Conservation (phyloP, 2,113 vertebrate genomes). For the Strix aluco region DNA sequence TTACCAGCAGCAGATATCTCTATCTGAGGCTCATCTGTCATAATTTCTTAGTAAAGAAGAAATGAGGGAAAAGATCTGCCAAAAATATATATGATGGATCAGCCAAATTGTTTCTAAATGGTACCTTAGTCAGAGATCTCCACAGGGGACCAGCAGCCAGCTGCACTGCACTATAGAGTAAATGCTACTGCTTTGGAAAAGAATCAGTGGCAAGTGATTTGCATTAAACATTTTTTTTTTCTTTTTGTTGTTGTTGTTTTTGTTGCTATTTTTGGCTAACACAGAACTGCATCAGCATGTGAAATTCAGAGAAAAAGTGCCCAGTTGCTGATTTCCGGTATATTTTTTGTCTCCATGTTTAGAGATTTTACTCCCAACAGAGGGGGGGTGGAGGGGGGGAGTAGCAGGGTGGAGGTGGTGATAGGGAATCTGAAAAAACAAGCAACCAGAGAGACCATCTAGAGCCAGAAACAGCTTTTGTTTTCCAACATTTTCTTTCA, state of each 20-base stretch:
- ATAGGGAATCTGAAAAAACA: background rate
- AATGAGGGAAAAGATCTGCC: slow-evolving; percentile 26
- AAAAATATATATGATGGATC: slow-evolving; percentile 55
- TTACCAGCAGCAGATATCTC: background rate
- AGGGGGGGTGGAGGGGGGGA: background rate
- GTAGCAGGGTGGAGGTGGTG: background rate
- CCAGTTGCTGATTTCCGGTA: slow-evolving; percentile 2
- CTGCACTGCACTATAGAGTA: slow-evolving; percentile 48
- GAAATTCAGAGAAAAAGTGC: background rate
- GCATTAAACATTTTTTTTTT: slow-evolving; percentile 18
- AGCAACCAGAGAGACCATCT: background rate
- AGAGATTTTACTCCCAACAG: background rate
- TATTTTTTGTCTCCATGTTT: background rate
- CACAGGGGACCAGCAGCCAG: slow-evolving; percentile 51
- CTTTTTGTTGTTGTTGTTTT: slow-evolving; percentile 7
- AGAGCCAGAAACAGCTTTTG: background rate
- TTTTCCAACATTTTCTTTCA: slow-evolving; percentile 25
- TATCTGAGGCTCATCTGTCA: slow-evolving; percentile 22
- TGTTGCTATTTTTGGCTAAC: slow-evolving; percentile 47
- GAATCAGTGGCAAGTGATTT: slow-evolving; percentile 55
- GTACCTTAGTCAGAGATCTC: slow-evolving; percentile 61
- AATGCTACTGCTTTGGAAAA: slow-evolving; percentile 54
- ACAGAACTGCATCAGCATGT: slow-evolving; percentile 21
- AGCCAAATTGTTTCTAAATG: slow-evolving; percentile 69
- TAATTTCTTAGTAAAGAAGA: slow-evolving; percentile 43